Conservation (phyloP, 2,888 invertebrate species). For the Fragum whitleyi region DNA sequence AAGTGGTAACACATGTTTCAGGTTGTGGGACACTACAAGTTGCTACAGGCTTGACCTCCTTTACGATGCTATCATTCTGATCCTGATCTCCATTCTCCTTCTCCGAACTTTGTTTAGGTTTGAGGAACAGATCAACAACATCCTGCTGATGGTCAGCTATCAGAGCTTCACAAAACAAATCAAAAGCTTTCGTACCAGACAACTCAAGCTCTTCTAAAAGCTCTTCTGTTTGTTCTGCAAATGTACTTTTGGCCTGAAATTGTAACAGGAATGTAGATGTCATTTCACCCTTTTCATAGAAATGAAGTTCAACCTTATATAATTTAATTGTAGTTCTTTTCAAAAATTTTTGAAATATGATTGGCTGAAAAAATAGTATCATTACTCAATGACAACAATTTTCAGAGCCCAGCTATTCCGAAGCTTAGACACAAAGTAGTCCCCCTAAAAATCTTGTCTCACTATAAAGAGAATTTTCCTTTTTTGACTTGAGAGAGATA, state of each 20-base stretch:
- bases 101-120: slow-evolving; percentile 37
- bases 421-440: too few relatives aligned
- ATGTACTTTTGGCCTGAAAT: slow-evolving; percentile 70
- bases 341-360: too few relatives aligned
- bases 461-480: too few relatives aligned
- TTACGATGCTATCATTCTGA: neutral
- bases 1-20: neutral
- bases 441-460: too few relatives aligned
- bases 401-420: too few relatives aligned
- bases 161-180: slow-evolving; percentile 77
- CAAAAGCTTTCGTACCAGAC: slow-evolving; percentile 75
- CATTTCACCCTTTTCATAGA: too few relatives aligned
- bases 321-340: too few relatives aligned
- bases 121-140: slow-evolving; percentile 71
- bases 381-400: too few relatives aligned
- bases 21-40: neutral
- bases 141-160: slow-evolving; percentile 74
- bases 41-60: neutral
- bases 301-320: too few relatives aligned
- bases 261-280: neutral
- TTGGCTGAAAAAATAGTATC: too few relatives aligned
- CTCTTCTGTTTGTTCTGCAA: slow-evolving; percentile 76
- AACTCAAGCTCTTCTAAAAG: slow-evolving; percentile 72
- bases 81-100: slow-evolving; percentile 24
- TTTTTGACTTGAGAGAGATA: too few relatives aligned